Evolutionary conservation across 1,140 invertebrate genomes (phyloP).

Genomic region (Drosophila sproati): DNA sequence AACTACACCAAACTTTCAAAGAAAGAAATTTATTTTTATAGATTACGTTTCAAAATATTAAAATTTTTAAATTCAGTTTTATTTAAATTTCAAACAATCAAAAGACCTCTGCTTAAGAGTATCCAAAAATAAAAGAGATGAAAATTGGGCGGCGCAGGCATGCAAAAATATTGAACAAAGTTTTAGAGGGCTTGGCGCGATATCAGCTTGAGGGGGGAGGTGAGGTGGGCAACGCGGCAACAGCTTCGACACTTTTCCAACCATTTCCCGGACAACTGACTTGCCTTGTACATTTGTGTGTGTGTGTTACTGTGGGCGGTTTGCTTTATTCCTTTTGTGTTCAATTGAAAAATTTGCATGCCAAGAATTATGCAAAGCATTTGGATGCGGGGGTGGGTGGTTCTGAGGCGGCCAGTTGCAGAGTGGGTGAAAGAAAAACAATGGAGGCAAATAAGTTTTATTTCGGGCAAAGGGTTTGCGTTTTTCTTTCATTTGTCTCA

Average conservation of each 20-base stretch:
- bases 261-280: constrained; percentile 59
- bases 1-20: too few relatives aligned
- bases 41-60: not conserved
- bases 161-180: constrained; percentile 72
- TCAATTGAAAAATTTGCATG: constrained; percentile 82
- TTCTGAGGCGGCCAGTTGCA: constrained; percentile 2
- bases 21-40: not conserved
- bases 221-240: constrained; percentile 42
- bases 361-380: constrained; percentile 75
- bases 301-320: constrained; percentile 52
- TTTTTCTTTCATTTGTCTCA: constrained; percentile 42
- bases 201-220: constrained; percentile 9
- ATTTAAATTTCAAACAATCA: not conserved
- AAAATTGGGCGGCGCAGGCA: constrained; percentile 49
- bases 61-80: not conserved
- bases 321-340: constrained; percentile 70
- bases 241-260: constrained; percentile 71
- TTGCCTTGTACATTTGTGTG: not conserved
- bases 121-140: constrained; percentile 2
- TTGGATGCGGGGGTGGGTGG: constrained; percentile 3
- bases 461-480: constrained; percentile 57
- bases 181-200: constrained; percentile 42
- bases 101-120: constrained; percentile 23
- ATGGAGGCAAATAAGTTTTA: constrained; percentile 46
- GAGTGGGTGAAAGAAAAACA: constrained; percentile 55